Percentiles rank a stretch among this genome's conserved stretches.
These are phyloP conservation scores for Elaeidobius kamerunicus DNA, from an alignment of 2,888 invertebrate genomes.

Conservation along the genomic window DNA sequence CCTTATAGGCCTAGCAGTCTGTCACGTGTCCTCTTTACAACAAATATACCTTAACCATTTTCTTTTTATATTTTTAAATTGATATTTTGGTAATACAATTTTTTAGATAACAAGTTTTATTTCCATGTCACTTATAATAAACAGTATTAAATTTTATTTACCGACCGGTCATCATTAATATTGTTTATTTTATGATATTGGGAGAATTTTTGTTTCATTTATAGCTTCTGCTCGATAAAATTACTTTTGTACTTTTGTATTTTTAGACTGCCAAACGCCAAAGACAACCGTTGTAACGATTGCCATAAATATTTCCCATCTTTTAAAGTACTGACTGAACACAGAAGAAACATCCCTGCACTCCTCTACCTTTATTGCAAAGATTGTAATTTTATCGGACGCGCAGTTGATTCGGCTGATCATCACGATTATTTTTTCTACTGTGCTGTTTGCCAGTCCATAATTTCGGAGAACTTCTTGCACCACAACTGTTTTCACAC, in stretches of 20 bases:
- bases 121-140: not conserved
- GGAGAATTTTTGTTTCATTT: not conserved
- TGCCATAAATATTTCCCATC: slow-evolving; percentile 17
- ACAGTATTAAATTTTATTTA: too few species aligned
- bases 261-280: slow-evolving; percentile 7
- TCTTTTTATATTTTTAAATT: too few species aligned
- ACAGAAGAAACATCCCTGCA: slow-evolving; percentile 22
- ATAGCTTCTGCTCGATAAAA: not conserved
- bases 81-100: not conserved
- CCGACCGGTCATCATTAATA: too few species aligned
- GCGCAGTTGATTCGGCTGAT: not conserved
- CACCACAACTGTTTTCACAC: slow-evolving; percentile 20
- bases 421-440: slow-evolving; percentile 15
- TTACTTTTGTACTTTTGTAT: slow-evolving; percentile 3
- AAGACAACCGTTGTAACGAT: slow-evolving; percentile 2
- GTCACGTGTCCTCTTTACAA: too few species aligned
- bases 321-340: slow-evolving; percentile 1
- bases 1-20: too few species aligned
- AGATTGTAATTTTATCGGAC: slow-evolving; percentile 7
- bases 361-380: slow-evolving; percentile 22
- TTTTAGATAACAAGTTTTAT: not conserved
- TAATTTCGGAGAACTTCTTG: slow-evolving; percentile 8
- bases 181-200: not conserved
- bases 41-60: too few species aligned
- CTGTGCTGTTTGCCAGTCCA: slow-evolving; percentile 13